Evolutionary conservation across 2,113 vertebrate genomes (phyloP).

Genomic region (Oplegnathus fasciatus): DNA sequence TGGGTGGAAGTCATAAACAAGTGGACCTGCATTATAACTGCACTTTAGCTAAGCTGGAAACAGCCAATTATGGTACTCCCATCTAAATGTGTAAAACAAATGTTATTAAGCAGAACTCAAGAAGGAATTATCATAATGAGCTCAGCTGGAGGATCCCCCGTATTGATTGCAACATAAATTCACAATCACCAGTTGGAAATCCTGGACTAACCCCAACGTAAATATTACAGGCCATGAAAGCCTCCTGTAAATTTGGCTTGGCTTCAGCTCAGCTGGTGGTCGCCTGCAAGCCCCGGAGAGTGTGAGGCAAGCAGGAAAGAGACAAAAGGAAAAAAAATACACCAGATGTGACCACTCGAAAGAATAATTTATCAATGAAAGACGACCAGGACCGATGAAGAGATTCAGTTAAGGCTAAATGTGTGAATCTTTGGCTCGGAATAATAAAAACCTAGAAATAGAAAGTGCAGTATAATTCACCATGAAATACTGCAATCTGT

Average conservation of each 20-base stretch:
- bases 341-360: slow-evolving; percentile 63
- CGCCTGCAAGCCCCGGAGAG: slow-evolving; percentile 47
- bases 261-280: slow-evolving; percentile 83
- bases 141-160: slow-evolving; percentile 58
- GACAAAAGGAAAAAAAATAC: slow-evolving; percentile 76
- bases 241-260: slow-evolving; percentile 76
- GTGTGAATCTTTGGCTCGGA: slow-evolving; percentile 46
- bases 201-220: slow-evolving; percentile 77
- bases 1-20: slow-evolving; percentile 46
- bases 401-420: slow-evolving; percentile 41
- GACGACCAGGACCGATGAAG: slow-evolving; percentile 40
- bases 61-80: slow-evolving; percentile 31
- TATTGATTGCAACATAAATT: slow-evolving; percentile 79
- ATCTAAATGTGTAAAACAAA: slow-evolving; percentile 59
- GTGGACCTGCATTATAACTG: neutral
- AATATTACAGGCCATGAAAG: slow-evolving; percentile 79
- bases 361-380: slow-evolving; percentile 67
- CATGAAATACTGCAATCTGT: slow-evolving; percentile 40
- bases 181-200: slow-evolving; percentile 74
- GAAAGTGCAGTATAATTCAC: slow-evolving; percentile 34
- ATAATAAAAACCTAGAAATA: slow-evolving; percentile 25
- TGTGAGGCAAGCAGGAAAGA: slow-evolving; percentile 48
- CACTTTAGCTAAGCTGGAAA: slow-evolving; percentile 23
- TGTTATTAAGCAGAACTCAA: slow-evolving; percentile 43
- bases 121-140: slow-evolving; percentile 48